phyloP scores from a whole-genome alignment of 2,888 invertebrate species.

The Drosophila rellima region DNA sequence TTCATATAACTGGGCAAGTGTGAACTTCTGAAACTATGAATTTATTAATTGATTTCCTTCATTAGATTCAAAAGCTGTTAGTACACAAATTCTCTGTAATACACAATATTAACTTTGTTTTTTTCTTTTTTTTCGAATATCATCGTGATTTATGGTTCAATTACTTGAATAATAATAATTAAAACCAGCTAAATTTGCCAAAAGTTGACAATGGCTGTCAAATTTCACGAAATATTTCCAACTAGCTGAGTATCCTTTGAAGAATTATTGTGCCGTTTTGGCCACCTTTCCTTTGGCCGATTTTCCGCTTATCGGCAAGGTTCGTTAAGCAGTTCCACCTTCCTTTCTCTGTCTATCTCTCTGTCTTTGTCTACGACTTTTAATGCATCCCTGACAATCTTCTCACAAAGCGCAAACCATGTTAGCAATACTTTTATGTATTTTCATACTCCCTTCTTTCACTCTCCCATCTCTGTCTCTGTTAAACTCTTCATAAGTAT shows the following conservation, averaged over 20 bases:
- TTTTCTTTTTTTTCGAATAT: no score
- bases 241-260: slow-evolving; percentile 4
- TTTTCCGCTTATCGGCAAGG: slow-evolving; percentile 1
- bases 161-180: no score
- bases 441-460: slow-evolving; percentile 1
- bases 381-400: slow-evolving; percentile 40
- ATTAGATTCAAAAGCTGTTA: no score
- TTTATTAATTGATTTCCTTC: no score
- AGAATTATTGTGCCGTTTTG: slow-evolving; percentile 14
- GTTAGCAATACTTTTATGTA: slow-evolving; percentile 60
- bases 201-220: neutral
- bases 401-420: slow-evolving; percentile 50
- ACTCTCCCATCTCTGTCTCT: slow-evolving; percentile 14
- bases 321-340: slow-evolving; percentile 10
- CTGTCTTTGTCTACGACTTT: slow-evolving; percentile 7
- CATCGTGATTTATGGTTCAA: no score
- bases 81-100: no score
- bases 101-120: no score
- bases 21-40: no score
- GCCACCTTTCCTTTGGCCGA: slow-evolving; percentile 1
- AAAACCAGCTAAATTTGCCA: no score
- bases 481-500: slow-evolving; percentile 61
- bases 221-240: slow-evolving; percentile 2
- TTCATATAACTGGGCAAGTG: no score
- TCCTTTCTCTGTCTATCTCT: neutral